Evolutionary conservation across 2,113 vertebrate species (phyloP).

Genomic region (Pelecanus crispus): DNA sequence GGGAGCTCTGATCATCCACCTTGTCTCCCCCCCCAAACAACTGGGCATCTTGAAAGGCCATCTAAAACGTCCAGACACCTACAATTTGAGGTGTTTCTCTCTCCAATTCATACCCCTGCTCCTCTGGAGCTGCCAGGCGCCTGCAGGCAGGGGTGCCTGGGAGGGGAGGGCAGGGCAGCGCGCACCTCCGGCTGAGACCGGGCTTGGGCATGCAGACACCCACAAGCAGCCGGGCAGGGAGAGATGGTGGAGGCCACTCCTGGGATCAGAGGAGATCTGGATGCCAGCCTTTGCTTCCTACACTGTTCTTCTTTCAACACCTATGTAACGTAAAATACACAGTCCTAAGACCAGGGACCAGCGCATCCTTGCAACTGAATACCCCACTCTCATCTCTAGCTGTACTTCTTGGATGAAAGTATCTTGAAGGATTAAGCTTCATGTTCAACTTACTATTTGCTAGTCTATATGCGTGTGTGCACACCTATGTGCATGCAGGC

Average conservation of each 20-base stretch:
- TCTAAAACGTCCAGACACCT: neutral
- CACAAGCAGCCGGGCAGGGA: neutral
- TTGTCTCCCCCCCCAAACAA: too few relatives aligned
- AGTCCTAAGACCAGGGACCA: neutral
- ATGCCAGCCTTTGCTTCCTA: neutral
- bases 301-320: neutral
- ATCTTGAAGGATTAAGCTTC: neutral
- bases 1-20: fast-evolving
- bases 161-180: neutral
- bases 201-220: neutral
- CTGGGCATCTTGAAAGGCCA: neutral
- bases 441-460: neutral
- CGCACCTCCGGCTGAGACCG: neutral
- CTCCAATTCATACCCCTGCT: fast-evolving
- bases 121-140: neutral
- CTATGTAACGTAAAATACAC: neutral
- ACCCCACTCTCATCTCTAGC: neutral
- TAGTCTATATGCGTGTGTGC: too few relatives aligned
- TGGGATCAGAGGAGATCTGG: neutral
- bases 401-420: neutral
- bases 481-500: neutral
- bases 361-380: neutral
- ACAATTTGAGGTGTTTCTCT: neutral
- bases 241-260: neutral
- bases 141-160: neutral